Evolutionary conservation across 2,888 invertebrate genomes (phyloP).

Genomic region (Coenonympha arcania): DNA sequence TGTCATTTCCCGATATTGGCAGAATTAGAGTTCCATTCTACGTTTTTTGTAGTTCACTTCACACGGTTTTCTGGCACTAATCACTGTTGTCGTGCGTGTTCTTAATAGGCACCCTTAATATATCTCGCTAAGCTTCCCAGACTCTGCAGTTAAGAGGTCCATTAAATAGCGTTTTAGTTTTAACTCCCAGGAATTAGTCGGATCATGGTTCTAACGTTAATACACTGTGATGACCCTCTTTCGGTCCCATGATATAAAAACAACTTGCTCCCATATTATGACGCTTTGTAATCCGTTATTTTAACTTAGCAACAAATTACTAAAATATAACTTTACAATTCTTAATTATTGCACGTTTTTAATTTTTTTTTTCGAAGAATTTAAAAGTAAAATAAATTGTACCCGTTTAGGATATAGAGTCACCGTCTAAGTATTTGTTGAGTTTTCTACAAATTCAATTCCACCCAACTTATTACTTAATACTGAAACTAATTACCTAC

Average conservation of each 20-base stretch:
- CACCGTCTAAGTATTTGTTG: background rate
- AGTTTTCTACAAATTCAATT: background rate
- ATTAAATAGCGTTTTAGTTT: conserved; percentile 24
- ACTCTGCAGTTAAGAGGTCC: conserved; percentile 15
- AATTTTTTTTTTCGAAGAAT: too few species aligned
- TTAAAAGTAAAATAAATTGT: too few species aligned
- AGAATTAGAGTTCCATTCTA: background rate
- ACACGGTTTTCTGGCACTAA: conserved; percentile 14
- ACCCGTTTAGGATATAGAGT: too few species aligned
- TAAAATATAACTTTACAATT: too few species aligned
- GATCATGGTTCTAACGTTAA: conserved; percentile 7
- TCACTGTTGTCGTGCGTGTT: conserved; percentile 3
- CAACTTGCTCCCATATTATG: background rate
- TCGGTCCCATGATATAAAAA: background rate
- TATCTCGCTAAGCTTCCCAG: conserved; percentile 5
- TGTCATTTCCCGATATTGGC: conserved; percentile 4
- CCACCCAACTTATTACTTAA: background rate
- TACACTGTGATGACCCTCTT: conserved; percentile 3
- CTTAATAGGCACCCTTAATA: background rate
- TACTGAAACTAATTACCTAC: too few species aligned
- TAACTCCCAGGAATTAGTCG: conserved; percentile 12
- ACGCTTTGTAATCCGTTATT: too few species aligned
- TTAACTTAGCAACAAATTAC: too few species aligned
- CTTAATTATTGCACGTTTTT: too few species aligned
- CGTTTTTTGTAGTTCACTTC: conserved; percentile 15